Conservation (phyloP, 2,113 vertebrate species). For the Trochalopteron elliotii region DNA sequence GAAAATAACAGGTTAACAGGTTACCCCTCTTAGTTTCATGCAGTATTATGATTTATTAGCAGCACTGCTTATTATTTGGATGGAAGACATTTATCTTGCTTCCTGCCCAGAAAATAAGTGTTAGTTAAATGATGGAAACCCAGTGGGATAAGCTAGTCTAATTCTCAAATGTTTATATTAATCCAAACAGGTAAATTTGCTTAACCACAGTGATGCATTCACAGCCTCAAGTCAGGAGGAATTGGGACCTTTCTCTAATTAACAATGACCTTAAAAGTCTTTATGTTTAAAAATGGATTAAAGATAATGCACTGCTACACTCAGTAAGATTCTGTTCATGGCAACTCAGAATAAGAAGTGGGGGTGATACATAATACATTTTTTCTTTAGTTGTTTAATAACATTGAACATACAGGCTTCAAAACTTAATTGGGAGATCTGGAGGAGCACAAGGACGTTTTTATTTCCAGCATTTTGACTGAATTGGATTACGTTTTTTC, state of each 20-base stretch:
- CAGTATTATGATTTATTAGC: neutral
- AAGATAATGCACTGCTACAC: neutral
- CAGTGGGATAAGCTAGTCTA: neutral
- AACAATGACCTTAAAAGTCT: neutral
- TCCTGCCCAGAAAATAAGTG: neutral
- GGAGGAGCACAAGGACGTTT: neutral
- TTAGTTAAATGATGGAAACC: neutral
- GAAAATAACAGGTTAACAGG: neutral
- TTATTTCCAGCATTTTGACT: neutral
- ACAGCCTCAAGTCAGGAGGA: neutral
- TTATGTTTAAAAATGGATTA: slow-evolving; percentile 20
- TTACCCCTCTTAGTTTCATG: neutral
- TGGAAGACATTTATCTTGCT: neutral
- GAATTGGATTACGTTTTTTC: neutral
- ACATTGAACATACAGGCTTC: neutral
- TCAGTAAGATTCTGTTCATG: neutral
- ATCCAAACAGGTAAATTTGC: slow-evolving; percentile 21
- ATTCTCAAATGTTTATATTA: slow-evolving; percentile 31
- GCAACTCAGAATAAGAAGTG: neutral
- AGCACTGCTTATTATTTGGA: neutral
- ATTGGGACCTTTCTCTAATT: slow-evolving; percentile 9
- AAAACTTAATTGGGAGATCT: neutral
- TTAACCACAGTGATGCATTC: neutral
- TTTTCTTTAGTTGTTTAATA: neutral
- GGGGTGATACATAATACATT: neutral